Conservation (phyloP, 2,797 vertebrate genomes). For the Myotis findleyi region DNA sequence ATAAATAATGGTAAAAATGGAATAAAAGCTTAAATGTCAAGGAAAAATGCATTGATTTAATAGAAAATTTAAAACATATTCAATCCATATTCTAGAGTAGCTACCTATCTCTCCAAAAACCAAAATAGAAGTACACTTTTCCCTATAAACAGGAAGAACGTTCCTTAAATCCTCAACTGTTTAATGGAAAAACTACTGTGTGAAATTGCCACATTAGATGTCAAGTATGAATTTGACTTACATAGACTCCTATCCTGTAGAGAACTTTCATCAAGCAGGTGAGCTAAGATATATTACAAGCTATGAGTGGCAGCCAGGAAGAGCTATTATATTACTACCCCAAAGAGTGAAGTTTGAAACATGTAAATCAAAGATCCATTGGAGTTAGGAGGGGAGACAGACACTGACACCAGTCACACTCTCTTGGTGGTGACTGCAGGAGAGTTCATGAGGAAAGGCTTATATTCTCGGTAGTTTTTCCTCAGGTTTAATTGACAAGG, state of each 20-base stretch:
- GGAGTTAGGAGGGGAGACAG: neutral
- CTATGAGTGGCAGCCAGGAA: neutral
- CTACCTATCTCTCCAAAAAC: conserved; percentile 3
- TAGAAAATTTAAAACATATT: conserved; percentile 44
- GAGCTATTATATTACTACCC: neutral
- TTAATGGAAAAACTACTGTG: neutral
- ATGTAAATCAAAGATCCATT: neutral
- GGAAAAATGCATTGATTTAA: neutral
- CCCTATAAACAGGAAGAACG: conserved; percentile 15
- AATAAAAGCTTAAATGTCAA: neutral
- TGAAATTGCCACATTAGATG: neutral
- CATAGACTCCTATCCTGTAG: neutral
- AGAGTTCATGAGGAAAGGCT: neutral
- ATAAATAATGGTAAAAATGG: neutral
- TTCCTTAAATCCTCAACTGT: neutral
- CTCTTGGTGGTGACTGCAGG: neutral
- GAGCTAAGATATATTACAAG: neutral
- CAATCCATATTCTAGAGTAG: neutral
- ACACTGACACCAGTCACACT: neutral
- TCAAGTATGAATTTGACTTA: neutral
- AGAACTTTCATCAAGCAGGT: neutral
- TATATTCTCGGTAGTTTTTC: neutral
- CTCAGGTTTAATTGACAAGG: neutral
- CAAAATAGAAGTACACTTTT: neutral
- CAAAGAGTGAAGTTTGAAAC: conserved; percentile 22